Evolutionary conservation across 2,888 invertebrate genomes (phyloP).

Genomic region (Rhimphoctona megacephalus): DNA sequence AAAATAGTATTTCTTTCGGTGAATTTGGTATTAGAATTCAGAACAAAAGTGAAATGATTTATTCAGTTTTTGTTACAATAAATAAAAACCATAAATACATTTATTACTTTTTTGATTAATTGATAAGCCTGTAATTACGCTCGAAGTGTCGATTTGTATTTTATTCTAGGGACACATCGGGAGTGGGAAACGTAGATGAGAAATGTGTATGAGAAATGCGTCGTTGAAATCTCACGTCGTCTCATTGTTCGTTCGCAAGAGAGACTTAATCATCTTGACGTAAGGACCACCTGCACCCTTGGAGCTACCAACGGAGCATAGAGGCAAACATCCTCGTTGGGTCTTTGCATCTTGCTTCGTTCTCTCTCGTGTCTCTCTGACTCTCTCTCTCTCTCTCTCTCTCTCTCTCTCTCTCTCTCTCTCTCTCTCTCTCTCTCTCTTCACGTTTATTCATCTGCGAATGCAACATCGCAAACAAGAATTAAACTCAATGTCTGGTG

Average conservation of each 20-base stretch:
- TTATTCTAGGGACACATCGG: constrained; percentile 21
- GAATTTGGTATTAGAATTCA: background rate
- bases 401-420: background rate
- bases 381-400: background rate
- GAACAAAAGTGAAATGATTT: too few species aligned
- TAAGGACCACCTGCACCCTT: constrained; percentile 78
- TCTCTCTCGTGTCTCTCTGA: background rate
- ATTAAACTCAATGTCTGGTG: constrained; percentile 4
- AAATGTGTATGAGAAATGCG: constrained; percentile 33
- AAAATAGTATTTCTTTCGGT: background rate
- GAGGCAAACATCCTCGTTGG: constrained; percentile 69
- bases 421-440: background rate
- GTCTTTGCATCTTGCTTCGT: constrained; percentile 53
- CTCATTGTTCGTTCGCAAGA: constrained; percentile 78
- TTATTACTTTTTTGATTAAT: background rate
- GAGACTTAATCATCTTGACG: constrained; percentile 79
- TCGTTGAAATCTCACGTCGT: constrained; percentile 69
- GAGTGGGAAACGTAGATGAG: background rate
- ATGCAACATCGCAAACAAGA: background rate
- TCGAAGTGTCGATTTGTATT: background rate
- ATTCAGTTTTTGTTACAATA: too few species aligned
- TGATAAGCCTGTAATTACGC: background rate
- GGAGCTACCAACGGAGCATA: constrained; percentile 26
- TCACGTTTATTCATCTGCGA: background rate
- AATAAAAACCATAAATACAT: too few species aligned